Base-by-base conservation (phyloP, 1,140 invertebrate genomes). In the Onthophagus taurus region DNA sequence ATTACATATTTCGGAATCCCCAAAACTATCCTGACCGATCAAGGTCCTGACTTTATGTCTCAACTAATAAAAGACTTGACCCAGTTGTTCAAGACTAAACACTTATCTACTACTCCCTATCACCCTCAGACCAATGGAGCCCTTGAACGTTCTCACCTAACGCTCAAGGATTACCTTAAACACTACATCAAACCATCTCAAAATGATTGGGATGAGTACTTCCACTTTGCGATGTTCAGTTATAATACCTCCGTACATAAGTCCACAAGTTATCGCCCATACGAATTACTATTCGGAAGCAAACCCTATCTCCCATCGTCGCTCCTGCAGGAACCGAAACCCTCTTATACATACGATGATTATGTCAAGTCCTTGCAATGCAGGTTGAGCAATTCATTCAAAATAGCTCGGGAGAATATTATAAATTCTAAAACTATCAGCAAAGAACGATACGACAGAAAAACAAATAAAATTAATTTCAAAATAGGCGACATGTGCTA, bases 11-110 rank as follows among this genome's bases (percentile, higher is more conserved):
- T 64, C 51, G 63, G 62, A n/a, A n/a, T n/a, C n/a, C n/a, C n/a
- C n/a, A n/a, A n/a, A n/a, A n/a, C 20, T 0, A 52, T 66, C 8
- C 34, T 65, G 0, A 55, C 57, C 0, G 64, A 67, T 44, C 46
- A 58, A 54, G 61, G 61, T 5, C 41, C 49, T n/a, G 54, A 66
- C 17, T 58, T 60, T 47, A 52, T 26, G 4, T 54, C 52, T 4
- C 20, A 46, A 13, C 11, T 56, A 29, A 19, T 54, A 1, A 54
- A 52, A 51, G 46, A 55, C 13, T 14, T 59, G 29, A 51, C 51
- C 29, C 51, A 50, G 38, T 12, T 51, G 17, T 48, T 56, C 16
- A 37, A 59, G 43, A 54, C 58, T 14, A 55, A 51, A 46, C 45
- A 36, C 16, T n/a, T 36, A 1, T 17, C 34, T 12, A 36, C 34